A percentile compares a stretch with the other conserved stretches of the same genome.
phyloP scores from a whole-genome alignment of 1,140 invertebrate genomes.

The Diuraphis noxia region DNA sequence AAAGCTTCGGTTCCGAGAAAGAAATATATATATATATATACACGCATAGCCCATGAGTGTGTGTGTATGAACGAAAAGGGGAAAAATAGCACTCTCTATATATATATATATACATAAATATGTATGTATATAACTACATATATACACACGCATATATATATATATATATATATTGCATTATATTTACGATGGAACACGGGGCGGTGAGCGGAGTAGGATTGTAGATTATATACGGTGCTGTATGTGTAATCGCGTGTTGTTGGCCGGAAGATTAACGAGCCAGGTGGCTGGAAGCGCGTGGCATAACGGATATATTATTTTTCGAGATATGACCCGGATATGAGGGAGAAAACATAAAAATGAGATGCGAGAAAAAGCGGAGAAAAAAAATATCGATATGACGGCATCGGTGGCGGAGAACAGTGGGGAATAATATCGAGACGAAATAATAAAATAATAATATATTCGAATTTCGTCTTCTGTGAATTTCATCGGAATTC shows the following conservation, averaged over 20 bases:
- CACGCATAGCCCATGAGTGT: neutral
- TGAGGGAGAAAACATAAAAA: constrained; percentile 23
- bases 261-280: constrained; percentile 52
- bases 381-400: neutral
- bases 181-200: neutral
- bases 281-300: constrained; percentile 50
- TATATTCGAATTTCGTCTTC: neutral
- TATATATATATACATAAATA: neutral
- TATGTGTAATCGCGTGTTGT: constrained; percentile 53
- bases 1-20: constrained; percentile 23
- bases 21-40: constrained; percentile 11
- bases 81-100: constrained; percentile 14
- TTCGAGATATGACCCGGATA: constrained; percentile 43
- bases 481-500: neutral
- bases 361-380: constrained; percentile 36
- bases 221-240: constrained; percentile 51
- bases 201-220: neutral
- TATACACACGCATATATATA: neutral
- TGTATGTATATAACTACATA: no score
- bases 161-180: neutral
- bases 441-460: neutral
- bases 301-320: constrained; percentile 52
- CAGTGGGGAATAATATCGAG: neutral
- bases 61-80: neutral
- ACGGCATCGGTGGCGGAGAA: neutral